phyloP scores from a whole-genome alignment of 92 coral and sea anemone species.

The Palythoa grandiflora region DNA sequence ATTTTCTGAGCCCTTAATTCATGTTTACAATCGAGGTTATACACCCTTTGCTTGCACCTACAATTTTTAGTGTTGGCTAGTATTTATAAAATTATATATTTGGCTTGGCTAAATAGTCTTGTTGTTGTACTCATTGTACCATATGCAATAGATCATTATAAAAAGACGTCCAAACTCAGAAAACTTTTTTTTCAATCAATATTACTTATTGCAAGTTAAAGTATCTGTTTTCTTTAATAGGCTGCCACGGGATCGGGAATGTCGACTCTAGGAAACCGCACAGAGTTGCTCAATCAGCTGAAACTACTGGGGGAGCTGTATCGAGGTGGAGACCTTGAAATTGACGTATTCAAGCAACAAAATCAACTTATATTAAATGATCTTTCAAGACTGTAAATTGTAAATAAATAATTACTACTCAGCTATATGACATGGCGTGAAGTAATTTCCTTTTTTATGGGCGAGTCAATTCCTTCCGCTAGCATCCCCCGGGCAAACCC shows the following conservation, averaged over 20 bases:
- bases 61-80: background rate
- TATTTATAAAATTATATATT: background rate
- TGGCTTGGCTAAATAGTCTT: background rate
- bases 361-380: slow-evolving; percentile 1
- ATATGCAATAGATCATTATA: too few species aligned
- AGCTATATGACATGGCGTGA: too few species aligned
- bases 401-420: background rate
- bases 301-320: slow-evolving; percentile 23
- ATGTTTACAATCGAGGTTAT: background rate
- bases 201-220: slow-evolving; percentile 1
- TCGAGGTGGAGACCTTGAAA: slow-evolving; percentile 14
- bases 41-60: too few species aligned
- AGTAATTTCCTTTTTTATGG: too few species aligned
- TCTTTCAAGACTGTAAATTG: slow-evolving; percentile 18
- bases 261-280: background rate
- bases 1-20: background rate
- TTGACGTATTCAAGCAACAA: slow-evolving; percentile 6
- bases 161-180: background rate
- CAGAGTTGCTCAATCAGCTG: slow-evolving; percentile 33
- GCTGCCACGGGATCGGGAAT: slow-evolving; percentile 31
- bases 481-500: too few species aligned
- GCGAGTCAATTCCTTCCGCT: too few species aligned
- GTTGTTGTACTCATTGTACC: too few species aligned
- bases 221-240: slow-evolving; percentile 25
- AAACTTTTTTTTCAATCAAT: background rate